phyloP scores from a whole-genome alignment of 2,797 vertebrate genomes.

The Nothura maculosa region DNA sequence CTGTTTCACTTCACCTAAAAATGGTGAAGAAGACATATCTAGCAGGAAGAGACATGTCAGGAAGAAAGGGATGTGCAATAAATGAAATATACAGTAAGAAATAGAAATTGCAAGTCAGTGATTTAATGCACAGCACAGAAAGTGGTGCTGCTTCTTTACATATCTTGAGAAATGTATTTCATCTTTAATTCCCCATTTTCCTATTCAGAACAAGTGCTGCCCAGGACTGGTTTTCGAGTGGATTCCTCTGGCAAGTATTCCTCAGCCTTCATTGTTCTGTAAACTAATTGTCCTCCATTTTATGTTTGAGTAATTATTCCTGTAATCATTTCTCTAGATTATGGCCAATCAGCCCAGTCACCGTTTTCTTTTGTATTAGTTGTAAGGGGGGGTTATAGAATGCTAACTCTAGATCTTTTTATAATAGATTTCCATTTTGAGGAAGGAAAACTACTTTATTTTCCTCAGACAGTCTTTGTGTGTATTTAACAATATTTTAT shows the following conservation, averaged over 20 bases:
- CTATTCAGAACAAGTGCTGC: conserved; percentile 91
- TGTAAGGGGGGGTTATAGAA: background rate
- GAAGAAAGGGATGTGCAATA: background rate
- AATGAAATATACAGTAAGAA: background rate
- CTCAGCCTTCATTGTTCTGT: conserved; percentile 75
- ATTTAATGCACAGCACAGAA: conserved; percentile 51
- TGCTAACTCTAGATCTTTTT: background rate
- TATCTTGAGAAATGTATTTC: conserved; percentile 80
- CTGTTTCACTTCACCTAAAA: background rate
- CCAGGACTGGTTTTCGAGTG: conserved; percentile 89
- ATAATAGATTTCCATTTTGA: background rate
- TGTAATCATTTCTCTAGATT: conserved; percentile 62
- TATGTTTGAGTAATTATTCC: conserved; percentile 68
- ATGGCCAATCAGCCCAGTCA: conserved; percentile 3
- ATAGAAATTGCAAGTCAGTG: background rate
- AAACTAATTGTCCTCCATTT: conserved; percentile 74
- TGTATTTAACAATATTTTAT: conserved; percentile 17
- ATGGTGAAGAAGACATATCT: background rate
- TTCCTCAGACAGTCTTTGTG: background rate
- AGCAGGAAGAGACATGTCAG: background rate
- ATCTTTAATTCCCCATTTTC: conserved; percentile 84
- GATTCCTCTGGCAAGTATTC: conserved; percentile 93
- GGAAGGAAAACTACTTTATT: background rate
- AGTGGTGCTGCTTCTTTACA: conserved; percentile 70
- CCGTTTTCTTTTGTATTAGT: conserved; percentile 5